Percentiles rank a stretch among this genome's conserved stretches.
phyloP scores from a whole-genome alignment of 1,140 invertebrate genomes.

The Hypsibius dujardini region DNA sequence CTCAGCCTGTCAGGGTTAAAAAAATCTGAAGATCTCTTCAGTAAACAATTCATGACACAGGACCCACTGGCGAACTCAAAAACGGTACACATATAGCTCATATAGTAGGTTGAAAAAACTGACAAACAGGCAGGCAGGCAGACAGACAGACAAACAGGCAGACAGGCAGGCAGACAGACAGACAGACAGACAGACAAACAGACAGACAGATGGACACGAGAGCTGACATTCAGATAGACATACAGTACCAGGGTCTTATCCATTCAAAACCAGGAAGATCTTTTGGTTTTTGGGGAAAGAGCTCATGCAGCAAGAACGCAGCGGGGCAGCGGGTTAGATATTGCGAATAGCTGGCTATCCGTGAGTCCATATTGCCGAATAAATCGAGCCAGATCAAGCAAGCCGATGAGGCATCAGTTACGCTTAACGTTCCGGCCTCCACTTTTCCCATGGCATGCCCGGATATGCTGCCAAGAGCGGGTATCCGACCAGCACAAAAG shows the following conservation, averaged over 20 bases:
- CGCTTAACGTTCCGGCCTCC: background rate
- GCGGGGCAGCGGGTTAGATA: conserved; percentile 13
- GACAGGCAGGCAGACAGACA: too few species aligned
- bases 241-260: conserved; percentile 2
- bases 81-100: background rate
- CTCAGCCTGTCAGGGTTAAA: background rate
- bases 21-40: background rate
- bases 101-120: background rate
- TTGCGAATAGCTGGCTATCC: background rate
- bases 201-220: background rate
- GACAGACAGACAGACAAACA: too few species aligned
- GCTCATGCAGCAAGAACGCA: background rate
- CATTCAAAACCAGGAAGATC: conserved; percentile 7
- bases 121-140: background rate
- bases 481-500: background rate
- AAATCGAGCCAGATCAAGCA: background rate
- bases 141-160: too few species aligned
- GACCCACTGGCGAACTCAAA: background rate
- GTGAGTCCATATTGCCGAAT: conserved; percentile 11
- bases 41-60: background rate
- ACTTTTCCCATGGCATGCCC: background rate
- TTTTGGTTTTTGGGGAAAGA: background rate
- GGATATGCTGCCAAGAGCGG: background rate
- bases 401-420: background rate
- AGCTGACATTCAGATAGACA: background rate